Evolutionary conservation across 2,113 vertebrate genomes (phyloP), one percentile per base, ranked within the genome.

Genomic region (Panurus biarmicus): DNA sequence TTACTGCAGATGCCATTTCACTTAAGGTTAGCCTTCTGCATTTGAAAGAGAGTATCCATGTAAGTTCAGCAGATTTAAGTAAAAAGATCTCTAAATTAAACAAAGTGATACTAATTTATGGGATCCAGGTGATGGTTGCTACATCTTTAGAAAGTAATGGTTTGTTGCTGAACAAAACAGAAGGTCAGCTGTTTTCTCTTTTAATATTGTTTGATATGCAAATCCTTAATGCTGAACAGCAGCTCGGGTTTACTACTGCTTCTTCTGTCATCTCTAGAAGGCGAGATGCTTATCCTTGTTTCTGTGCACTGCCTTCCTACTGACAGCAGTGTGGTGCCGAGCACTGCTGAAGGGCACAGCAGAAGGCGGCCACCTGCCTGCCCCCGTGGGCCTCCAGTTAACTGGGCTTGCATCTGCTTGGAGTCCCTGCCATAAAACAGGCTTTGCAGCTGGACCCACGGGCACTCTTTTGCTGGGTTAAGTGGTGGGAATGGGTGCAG

Each of bases 281-380:
- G 44, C 9, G 2, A 85, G 75, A 53, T 44, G 70, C 33, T 90
- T 64, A 23, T 67, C 35, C 72, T 35, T 50, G 26, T 58, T 90
- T 66, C 58, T 67, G 31, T 2, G 1, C n/a, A 2, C 56, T 74
- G 89, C 11, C 26, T 67, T 77, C 48, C 66, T 24, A 5, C 51
- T 5, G 6, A 28, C 74, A 79, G 77, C 73, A 57, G 70, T 0
- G 4, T 31, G 73, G 48, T 1, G 5, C 47, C 0, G 0, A 81
- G 76, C 2, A 0, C 44, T 65, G 71, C 88, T 53, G 45, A 76
- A 69, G 71, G 66, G 67, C 79, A 50, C 77, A 66, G 74, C 3
- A 6, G 80, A 89, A 84, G 69, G 65, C 2, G 0, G 54, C 72
- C 24, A 25, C 71, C 75, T 89, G 89, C 79, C 76, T 6, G 6